Evolutionary conservation across 2,888 invertebrate species (phyloP).

Genomic region (Microplitis manilae): DNA sequence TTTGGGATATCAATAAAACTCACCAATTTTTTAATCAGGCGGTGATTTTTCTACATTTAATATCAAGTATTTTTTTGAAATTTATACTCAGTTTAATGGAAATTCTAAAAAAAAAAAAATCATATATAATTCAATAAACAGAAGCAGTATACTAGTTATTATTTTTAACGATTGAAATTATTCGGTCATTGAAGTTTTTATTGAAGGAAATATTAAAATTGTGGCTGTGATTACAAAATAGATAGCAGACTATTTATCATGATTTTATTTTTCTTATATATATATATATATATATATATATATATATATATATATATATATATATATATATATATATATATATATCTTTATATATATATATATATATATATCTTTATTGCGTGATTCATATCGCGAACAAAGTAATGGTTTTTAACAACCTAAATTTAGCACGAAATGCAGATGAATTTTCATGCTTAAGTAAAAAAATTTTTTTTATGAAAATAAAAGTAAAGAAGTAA

Average conservation of each 20-base stretch:
- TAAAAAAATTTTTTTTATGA: not conserved
- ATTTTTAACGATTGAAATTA: slow-evolving; percentile 8
- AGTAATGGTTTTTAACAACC: slow-evolving; percentile 1
- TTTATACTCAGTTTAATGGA: too few relatives aligned
- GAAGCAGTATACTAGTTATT: not conserved
- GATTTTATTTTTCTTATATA: not conserved
- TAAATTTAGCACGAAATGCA: slow-evolving; percentile 8
- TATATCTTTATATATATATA: not conserved
- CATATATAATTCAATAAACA: too few relatives aligned
- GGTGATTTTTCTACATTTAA: too few relatives aligned
- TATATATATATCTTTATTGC: slow-evolving; percentile 5
- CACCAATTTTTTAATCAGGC: too few relatives aligned
- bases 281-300: too few relatives aligned
- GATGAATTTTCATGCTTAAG: not conserved
- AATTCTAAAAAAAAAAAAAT: too few relatives aligned
- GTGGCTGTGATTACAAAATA: slow-evolving; percentile 19
- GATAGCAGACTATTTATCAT: not conserved
- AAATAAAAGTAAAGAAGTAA: not conserved
- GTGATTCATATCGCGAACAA: slow-evolving; percentile 13
- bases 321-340: too few relatives aligned
- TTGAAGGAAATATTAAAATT: slow-evolving; percentile 3
- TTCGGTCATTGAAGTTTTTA: slow-evolving; percentile 13
- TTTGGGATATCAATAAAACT: too few relatives aligned
- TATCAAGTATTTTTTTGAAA: too few relatives aligned
- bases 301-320: too few relatives aligned